Conservation (phyloP, 2,113 vertebrate species). For the Cheirogaleus medius region DNA sequence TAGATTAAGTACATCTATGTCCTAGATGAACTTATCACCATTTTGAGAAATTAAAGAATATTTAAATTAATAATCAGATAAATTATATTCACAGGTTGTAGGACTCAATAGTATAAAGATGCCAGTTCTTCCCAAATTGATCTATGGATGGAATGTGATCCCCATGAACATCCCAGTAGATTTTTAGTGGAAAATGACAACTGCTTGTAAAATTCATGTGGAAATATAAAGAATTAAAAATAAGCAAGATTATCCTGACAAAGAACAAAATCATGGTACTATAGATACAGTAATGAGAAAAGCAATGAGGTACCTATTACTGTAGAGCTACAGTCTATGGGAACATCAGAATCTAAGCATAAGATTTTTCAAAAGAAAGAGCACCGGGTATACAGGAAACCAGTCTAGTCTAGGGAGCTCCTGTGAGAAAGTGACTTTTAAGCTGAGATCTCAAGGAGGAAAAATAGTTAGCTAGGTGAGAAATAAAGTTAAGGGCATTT, state of each 20-base stretch:
- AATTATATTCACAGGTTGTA: not conserved
- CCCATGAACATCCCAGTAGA: not conserved
- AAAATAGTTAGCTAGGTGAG: not conserved
- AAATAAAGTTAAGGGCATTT: not conserved
- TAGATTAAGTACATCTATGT: not conserved
- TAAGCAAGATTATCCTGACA: not conserved
- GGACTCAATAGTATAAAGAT: not conserved
- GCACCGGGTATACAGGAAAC: too few species aligned
- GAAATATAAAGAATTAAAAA: not conserved
- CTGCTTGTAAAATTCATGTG: not conserved
- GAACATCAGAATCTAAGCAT: not conserved
- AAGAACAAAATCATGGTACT: not conserved
- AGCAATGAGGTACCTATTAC: not conserved
- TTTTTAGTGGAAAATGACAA: not conserved
- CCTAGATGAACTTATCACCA: not conserved
- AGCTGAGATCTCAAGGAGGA: not conserved
- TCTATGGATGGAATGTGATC: not conserved
- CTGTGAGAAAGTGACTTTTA: not conserved
- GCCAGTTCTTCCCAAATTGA: not conserved
- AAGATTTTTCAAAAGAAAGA: not conserved
- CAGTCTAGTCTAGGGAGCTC: not conserved
- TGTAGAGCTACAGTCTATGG: rapidly evolving
- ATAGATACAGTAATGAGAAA: not conserved
- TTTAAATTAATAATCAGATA: not conserved
- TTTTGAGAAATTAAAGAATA: not conserved